Percentiles rank a stretch among this genome's conserved stretches.
phyloP scores from a whole-genome alignment of 2,113 vertebrate genomes.

The Sceloporus tristichus region DNA sequence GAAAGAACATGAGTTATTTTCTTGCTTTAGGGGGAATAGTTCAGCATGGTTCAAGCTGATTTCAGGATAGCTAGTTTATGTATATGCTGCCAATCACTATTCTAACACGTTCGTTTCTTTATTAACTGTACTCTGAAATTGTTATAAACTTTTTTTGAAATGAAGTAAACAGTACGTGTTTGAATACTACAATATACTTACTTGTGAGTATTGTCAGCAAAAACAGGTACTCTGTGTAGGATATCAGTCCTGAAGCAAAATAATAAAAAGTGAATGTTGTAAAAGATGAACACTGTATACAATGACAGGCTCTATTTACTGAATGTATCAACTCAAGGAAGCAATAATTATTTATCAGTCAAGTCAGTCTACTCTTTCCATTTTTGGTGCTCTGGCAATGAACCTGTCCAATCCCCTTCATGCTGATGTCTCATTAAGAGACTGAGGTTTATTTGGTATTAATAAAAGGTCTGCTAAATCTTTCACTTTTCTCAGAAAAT shows the following conservation, averaged over 20 bases:
- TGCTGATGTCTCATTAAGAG: constrained; percentile 56
- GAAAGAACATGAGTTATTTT: background rate
- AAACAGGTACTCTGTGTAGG: constrained; percentile 97
- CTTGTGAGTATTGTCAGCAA: constrained; percentile 96
- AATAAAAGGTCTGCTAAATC: constrained; percentile 65
- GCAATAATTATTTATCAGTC: constrained; percentile 35
- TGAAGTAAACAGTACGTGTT: background rate
- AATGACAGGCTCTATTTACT: constrained; percentile 5
- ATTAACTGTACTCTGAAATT: background rate
- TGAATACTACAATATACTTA: constrained; percentile 79
- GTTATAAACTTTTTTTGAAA: background rate
- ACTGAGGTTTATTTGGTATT: constrained; percentile 68
- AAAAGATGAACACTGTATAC: constrained; percentile 8
- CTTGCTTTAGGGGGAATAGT: background rate
- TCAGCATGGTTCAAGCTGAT: background rate
- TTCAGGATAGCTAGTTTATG: background rate
- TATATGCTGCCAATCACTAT: background rate
- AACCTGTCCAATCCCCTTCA: constrained; percentile 55
- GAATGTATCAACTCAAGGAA: constrained; percentile 17
- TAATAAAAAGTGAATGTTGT: constrained; percentile 38
- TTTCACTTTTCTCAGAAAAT: constrained; percentile 67
- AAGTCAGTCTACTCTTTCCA: constrained; percentile 44
- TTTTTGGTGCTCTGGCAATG: constrained; percentile 48
- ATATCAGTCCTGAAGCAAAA: constrained; percentile 90
- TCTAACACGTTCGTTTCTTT: background rate